Evolutionary conservation across 2,888 invertebrate species (phyloP).

Genomic region (Perithous albicinctus): DNA sequence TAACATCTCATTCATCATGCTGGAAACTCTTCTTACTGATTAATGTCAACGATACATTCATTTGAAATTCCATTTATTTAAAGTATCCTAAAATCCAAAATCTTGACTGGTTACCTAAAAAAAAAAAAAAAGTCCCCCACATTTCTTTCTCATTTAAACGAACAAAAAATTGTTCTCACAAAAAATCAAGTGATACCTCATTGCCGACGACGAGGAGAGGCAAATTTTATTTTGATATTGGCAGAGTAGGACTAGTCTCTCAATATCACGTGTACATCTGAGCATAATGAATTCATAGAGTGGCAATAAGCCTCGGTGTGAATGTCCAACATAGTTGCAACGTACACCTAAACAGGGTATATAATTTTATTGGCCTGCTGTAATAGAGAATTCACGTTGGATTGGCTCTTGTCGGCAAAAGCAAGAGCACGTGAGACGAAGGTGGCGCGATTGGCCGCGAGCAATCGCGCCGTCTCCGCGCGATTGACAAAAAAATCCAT

Average conservation of each 20-base stretch:
- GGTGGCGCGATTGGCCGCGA: conserved; percentile 54
- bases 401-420: conserved; percentile 46
- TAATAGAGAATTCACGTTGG: conserved; percentile 50
- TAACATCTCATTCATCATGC: too few relatives aligned
- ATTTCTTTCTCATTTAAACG: too few relatives aligned
- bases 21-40: too few relatives aligned
- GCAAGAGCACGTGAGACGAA: conserved; percentile 63
- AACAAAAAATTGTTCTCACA: too few relatives aligned
- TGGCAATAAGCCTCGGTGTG: not conserved
- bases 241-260: not conserved
- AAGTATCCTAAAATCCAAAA: too few relatives aligned
- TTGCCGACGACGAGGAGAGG: too few relatives aligned
- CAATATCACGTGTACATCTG: not conserved
- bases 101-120: too few relatives aligned
- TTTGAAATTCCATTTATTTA: not conserved
- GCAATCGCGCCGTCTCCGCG: conserved; percentile 49
- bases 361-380: conserved; percentile 55
- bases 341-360: not conserved
- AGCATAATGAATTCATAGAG: conserved; percentile 5
- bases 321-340: conserved; percentile 15
- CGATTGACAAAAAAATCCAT: conserved; percentile 54
- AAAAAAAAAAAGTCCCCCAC: too few relatives aligned
- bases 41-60: not conserved
- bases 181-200: too few relatives aligned
- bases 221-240: not conserved